Conservation (phyloP, 2,888 invertebrate species). For the Malachius bipustulatus region DNA sequence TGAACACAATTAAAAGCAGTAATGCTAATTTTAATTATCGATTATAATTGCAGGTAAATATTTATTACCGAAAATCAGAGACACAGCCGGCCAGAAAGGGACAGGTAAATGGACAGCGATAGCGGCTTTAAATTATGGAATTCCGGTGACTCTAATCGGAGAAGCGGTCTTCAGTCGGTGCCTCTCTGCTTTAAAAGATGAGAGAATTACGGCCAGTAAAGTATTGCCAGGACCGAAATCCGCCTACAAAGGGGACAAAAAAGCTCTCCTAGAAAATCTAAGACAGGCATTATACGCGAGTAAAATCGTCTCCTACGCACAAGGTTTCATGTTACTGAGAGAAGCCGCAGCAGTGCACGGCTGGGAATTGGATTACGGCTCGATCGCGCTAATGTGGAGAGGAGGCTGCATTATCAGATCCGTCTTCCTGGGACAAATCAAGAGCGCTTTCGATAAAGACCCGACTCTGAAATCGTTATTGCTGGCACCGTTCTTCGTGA, state of each 20-base stretch:
- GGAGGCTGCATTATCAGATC: conserved; percentile 98
- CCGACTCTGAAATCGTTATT: conserved; percentile 76
- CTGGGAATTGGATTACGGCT: conserved; percentile 96
- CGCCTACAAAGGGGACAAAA: conserved; percentile 59
- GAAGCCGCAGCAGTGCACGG: conserved; percentile 83
- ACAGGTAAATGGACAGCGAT: conserved; percentile 99
- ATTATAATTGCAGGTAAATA: conserved; percentile 51
- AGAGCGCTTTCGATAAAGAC: conserved; percentile 85
- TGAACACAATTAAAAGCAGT: too few species aligned
- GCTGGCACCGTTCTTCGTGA: conserved; percentile 85
- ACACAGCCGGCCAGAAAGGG: conserved; percentile 96
- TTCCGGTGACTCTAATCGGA: conserved; percentile 95
- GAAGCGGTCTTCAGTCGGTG: conserved; percentile 97
- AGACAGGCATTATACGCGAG: conserved; percentile 90
- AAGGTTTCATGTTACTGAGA: conserved; percentile 91
- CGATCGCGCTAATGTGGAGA: conserved; percentile 98
- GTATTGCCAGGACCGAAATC: conserved; percentile 56
- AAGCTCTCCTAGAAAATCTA: conserved; percentile 71
- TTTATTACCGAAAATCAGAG: conserved; percentile 83
- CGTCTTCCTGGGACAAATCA: conserved; percentile 80
- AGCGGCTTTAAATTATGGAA: conserved; percentile 87
- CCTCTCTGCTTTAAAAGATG: conserved; percentile 80
- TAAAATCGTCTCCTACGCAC: conserved; percentile 97
- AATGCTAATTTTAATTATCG: neutral
- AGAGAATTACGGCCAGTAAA: conserved; percentile 73